Conservation (phyloP, 2,113 vertebrate species). For the Caracal caracal region DNA sequence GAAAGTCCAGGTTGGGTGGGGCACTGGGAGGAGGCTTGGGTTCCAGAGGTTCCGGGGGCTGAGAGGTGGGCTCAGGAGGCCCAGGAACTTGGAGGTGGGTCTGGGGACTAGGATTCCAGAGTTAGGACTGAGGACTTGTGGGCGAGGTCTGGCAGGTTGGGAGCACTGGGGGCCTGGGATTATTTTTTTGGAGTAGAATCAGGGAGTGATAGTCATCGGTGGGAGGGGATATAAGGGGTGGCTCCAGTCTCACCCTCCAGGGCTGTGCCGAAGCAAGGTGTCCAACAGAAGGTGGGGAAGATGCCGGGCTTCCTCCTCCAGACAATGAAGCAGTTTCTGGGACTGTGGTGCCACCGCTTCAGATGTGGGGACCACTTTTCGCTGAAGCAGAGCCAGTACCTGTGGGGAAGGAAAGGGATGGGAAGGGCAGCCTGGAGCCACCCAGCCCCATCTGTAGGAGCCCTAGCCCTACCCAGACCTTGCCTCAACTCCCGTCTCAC, state of each 20-base stretch:
- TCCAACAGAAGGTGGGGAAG: constrained; percentile 44
- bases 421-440: background rate
- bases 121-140: background rate
- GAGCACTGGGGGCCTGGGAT: background rate
- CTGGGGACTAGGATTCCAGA: background rate
- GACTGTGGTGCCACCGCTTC: constrained; percentile 56
- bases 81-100: background rate
- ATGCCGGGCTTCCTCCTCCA: constrained; percentile 46
- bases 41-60: background rate
- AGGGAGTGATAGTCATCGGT: background rate
- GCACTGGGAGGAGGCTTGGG: background rate
- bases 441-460: background rate
- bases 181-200: background rate
- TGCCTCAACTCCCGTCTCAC: background rate
- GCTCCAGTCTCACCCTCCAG: constrained; percentile 42
- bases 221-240: background rate
- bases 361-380: constrained; percentile 52
- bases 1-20: background rate
- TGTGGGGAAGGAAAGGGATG: background rate
- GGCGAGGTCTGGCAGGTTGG: background rate
- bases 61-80: background rate
- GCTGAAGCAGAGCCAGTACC: constrained; percentile 57
- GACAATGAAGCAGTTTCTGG: constrained; percentile 58
- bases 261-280: constrained; percentile 41
- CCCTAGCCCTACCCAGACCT: no score